Percentiles rank a stretch among this genome's conserved stretches.
phyloP scores from a whole-genome alignment of 2,888 invertebrate species.

The Polymixis flavicincta region DNA sequence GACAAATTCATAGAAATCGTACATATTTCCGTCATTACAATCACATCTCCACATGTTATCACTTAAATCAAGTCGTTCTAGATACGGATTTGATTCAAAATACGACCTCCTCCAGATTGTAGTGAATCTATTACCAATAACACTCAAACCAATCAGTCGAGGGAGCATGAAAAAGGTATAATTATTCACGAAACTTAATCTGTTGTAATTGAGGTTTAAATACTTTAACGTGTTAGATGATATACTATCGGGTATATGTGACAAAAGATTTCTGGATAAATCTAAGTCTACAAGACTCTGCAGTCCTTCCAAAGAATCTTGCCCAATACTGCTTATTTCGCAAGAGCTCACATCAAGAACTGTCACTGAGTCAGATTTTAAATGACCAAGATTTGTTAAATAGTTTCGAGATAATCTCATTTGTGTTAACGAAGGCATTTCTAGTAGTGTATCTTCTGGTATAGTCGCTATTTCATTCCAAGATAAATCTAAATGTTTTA shows the following conservation, averaged over 20 bases:
- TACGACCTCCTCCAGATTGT: constrained; percentile 90
- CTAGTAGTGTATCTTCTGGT: constrained; percentile 90
- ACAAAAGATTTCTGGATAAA: constrained; percentile 92
- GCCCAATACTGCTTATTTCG: constrained; percentile 91
- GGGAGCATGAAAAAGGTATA: constrained; percentile 92
- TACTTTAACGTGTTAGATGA: constrained; percentile 91
- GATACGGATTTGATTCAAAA: constrained; percentile 91
- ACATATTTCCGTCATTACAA: constrained; percentile 91
- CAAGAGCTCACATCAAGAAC: constrained; percentile 92
- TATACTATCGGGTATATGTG: constrained; percentile 91
- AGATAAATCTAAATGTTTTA: constrained; percentile 92
- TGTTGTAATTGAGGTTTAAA: constrained; percentile 91
- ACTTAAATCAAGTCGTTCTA: constrained; percentile 91
- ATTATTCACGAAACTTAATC: constrained; percentile 91
- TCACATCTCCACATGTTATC: constrained; percentile 95
- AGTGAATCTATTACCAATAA: constrained; percentile 94
- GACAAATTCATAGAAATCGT: constrained; percentile 91
- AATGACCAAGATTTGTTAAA: constrained; percentile 89
- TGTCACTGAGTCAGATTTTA: constrained; percentile 90
- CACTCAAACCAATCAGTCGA: constrained; percentile 90
- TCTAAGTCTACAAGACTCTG: constrained; percentile 91
- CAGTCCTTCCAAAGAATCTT: constrained; percentile 90
- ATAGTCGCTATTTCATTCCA: constrained; percentile 92
- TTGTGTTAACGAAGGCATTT: constrained; percentile 91
- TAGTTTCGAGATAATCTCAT: constrained; percentile 93